Evolutionary conservation across 1,140 invertebrate species (phyloP).

Genomic region (Ostrea denselamellosa): DNA sequence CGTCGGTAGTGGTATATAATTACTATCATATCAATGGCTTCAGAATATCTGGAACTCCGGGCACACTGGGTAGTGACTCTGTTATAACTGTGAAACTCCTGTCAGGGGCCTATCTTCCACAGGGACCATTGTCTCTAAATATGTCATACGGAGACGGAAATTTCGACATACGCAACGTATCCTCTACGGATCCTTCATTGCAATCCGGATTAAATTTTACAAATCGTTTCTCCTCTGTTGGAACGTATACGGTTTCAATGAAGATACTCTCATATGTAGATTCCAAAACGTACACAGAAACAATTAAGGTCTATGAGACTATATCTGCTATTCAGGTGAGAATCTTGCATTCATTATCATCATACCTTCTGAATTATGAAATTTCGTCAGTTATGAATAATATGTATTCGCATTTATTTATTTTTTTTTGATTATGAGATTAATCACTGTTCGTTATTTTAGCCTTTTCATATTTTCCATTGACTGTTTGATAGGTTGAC

Average conservation of each 20-base stretch:
- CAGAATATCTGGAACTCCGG: neutral
- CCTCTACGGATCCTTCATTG: neutral
- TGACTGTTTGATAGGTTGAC: neutral
- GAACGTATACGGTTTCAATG: neutral
- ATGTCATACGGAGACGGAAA: neutral
- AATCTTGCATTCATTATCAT: neutral
- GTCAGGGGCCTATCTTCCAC: neutral
- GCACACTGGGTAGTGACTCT: neutral
- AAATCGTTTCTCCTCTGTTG: neutral
- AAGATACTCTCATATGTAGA: neutral
- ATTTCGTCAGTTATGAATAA: too few species aligned
- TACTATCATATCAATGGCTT: constrained; percentile 1
- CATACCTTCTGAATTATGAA: neutral
- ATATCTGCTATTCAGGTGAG: neutral
- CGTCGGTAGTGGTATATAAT: neutral
- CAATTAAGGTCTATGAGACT: neutral
- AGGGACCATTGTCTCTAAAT: neutral
- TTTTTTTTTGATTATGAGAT: neutral
- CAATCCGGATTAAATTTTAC: neutral
- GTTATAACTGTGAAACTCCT: neutral
- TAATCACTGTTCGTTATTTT: too few species aligned
- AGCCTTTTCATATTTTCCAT: neutral
- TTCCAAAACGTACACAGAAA: neutral
- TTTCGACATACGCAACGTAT: neutral
- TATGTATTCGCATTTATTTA: too few species aligned